Evolutionary conservation across 2,113 vertebrate species (phyloP).

Genomic region (Hoplias malabaricus): DNA sequence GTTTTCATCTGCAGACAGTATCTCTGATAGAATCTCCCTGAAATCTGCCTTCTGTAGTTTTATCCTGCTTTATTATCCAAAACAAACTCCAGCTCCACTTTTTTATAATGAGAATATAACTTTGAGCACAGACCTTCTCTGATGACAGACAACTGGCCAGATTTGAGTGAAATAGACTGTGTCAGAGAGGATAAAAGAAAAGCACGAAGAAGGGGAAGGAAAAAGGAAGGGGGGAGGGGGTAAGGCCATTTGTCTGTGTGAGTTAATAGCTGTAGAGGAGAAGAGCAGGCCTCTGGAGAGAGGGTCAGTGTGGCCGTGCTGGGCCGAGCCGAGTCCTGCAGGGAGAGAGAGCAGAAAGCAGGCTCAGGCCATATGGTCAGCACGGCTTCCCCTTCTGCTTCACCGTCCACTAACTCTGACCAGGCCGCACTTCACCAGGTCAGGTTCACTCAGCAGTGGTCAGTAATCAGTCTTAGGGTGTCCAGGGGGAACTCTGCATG

Average conservation of each 20-base stretch:
- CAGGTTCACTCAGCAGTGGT: conserved; percentile 42
- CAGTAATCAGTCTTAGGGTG: conserved; percentile 22
- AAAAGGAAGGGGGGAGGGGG: conserved; percentile 1
- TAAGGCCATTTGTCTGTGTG: conserved; percentile 51
- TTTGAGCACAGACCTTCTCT: conserved; percentile 4
- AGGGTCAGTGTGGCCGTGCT: conserved; percentile 51
- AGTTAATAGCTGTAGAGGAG: conserved; percentile 44
- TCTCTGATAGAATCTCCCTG: neutral
- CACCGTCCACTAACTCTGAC: conserved; percentile 32
- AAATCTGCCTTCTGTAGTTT: neutral
- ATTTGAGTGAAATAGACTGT: conserved; percentile 25
- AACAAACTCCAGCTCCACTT: neutral
- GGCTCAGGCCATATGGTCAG: conserved; percentile 53
- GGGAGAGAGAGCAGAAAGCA: conserved; percentile 46
- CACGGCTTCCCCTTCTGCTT: conserved; percentile 41
- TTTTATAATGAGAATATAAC: neutral
- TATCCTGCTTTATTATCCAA: neutral
- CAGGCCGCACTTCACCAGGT: conserved; percentile 30
- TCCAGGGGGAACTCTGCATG: conserved; percentile 12
- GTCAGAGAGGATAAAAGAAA: conserved; percentile 57
- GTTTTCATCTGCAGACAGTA: neutral
- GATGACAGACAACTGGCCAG: neutral
- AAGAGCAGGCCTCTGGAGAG: conserved; percentile 37
- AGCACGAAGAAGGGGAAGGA: conserved; percentile 32
- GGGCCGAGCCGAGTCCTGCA: conserved; percentile 12